These are phyloP conservation scores for Cheilosia urbana DNA, from an alignment of 2,888 invertebrate genomes.

Conservation along the genomic window DNA sequence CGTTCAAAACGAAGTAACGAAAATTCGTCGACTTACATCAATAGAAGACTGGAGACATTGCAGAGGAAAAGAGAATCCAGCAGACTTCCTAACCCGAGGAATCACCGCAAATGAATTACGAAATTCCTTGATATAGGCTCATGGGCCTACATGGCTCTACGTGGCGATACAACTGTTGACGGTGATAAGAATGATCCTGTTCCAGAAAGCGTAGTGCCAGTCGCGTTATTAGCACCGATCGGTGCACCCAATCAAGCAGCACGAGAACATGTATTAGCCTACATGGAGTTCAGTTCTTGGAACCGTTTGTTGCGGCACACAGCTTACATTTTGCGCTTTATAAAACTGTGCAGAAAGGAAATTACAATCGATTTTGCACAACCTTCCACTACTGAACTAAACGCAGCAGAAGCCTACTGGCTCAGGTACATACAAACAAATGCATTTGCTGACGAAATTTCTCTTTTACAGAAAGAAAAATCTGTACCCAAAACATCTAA, in stretches of 20 bases:
- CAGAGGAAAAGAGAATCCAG: no score
- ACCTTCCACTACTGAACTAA: not conserved
- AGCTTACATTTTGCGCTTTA: conserved; percentile 15
- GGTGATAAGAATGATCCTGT: not conserved
- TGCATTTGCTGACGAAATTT: conserved; percentile 36
- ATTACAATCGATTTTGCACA: not conserved
- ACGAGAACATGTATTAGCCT: conserved; percentile 9
- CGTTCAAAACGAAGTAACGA: no score
- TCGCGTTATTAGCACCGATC: conserved; percentile 13
- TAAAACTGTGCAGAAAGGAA: not conserved
- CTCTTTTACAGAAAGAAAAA: conserved; percentile 28
- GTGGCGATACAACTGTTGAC: not conserved
- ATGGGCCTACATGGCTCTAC: conserved; percentile 12
- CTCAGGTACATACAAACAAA: conserved; percentile 22
- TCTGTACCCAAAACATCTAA: conserved; percentile 12
- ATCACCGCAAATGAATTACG: not conserved
- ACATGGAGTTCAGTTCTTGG: conserved; percentile 35
- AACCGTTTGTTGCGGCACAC: conserved; percentile 25
- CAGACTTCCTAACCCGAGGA: conserved; percentile 1
- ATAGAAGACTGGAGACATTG: no score
- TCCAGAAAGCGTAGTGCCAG: not conserved
- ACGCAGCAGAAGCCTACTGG: conserved; percentile 31
- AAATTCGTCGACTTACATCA: no score
- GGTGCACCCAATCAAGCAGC: not conserved
- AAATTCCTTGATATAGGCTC: conserved; percentile 3